Percentiles rank a stretch among this genome's conserved stretches.
These are phyloP conservation scores for Cervus canadensis DNA, from an alignment of 2,113 vertebrate species.

Conservation along the genomic window DNA sequence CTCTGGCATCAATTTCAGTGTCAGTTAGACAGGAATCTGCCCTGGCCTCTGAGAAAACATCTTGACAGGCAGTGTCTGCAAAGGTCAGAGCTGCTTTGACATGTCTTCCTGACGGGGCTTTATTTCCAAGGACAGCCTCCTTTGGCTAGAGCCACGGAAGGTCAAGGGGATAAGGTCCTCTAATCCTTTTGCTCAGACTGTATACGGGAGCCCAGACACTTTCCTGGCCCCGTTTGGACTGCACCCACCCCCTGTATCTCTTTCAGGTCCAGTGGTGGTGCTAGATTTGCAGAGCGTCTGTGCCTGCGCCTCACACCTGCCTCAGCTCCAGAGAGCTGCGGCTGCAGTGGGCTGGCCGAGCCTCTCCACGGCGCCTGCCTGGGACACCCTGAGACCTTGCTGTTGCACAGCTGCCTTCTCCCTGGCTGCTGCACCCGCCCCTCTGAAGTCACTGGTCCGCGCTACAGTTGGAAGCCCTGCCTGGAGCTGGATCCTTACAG, in stretches of 20 bases:
- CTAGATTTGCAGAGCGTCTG: neutral
- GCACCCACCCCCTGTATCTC: neutral
- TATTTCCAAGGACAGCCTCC: neutral
- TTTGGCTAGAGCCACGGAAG: neutral
- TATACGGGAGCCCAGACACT: neutral
- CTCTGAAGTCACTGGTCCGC: neutral
- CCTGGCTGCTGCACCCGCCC: neutral
- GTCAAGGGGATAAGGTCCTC: neutral
- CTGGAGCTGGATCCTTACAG: neutral
- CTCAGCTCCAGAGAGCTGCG: neutral
- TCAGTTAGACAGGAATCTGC: neutral
- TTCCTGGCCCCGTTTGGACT: neutral
- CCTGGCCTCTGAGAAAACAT: neutral
- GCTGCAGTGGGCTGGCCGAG: neutral
- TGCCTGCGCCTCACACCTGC: neutral
- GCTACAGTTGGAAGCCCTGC: neutral
- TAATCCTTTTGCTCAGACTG: neutral
- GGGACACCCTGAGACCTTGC: neutral
- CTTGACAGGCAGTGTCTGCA: neutral
- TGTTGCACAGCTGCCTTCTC: neutral
- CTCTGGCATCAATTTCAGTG: neutral
- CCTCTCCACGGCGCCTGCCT: neutral
- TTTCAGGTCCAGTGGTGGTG: neutral
- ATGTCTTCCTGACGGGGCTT: neutral
- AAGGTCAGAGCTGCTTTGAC: neutral